These are phyloP conservation scores for Trypoxylus dichotomus DNA, from an alignment of 1,140 invertebrate species.

Conservation along the genomic window DNA sequence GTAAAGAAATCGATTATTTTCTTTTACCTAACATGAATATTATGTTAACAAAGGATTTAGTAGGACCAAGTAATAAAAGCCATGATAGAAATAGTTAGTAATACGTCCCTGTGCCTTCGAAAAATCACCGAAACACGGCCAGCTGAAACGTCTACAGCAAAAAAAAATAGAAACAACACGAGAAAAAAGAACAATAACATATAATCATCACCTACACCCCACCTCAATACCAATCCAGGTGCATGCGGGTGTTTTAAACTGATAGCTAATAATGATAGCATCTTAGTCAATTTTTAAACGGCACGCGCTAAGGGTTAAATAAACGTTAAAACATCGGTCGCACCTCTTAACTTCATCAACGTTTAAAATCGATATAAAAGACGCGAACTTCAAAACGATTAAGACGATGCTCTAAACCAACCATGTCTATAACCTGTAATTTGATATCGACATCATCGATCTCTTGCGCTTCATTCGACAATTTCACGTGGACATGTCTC, in stretches of 20 bases:
- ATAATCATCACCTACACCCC: constrained; percentile 35
- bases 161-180: constrained; percentile 27
- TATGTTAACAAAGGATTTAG: no score
- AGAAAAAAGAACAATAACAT: constrained; percentile 25
- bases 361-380: neutral
- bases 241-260: constrained; percentile 38
- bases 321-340: neutral
- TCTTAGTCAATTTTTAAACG: constrained; percentile 29
- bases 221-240: constrained; percentile 34
- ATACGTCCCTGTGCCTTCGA: neutral
- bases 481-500: constrained; percentile 25
- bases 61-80: no score
- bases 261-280: constrained; percentile 33
- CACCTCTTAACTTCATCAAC: neutral
- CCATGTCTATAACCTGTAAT: constrained; percentile 28
- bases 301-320: constrained; percentile 28
- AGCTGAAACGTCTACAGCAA: constrained; percentile 23
- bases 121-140: constrained; percentile 8
- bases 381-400: neutral
- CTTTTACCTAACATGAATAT: no score
- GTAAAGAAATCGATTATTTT: no score
- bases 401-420: neutral
- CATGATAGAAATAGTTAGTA: neutral
- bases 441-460: constrained; percentile 25
- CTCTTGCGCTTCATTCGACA: constrained; percentile 3